Conservation (phyloP, 2,113 vertebrate genomes). For the Himantopus leucocephalus region DNA sequence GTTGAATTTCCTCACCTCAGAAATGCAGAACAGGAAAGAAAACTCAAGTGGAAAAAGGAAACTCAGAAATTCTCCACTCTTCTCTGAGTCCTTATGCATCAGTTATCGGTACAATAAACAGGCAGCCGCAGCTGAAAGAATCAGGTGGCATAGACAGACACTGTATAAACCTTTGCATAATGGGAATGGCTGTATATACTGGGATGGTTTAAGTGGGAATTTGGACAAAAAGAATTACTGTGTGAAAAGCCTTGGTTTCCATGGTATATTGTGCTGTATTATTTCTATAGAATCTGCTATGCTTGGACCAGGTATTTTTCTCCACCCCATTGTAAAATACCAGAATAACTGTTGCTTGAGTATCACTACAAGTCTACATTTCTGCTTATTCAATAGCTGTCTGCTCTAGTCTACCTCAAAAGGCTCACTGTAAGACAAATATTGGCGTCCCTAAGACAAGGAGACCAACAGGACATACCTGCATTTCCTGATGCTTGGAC, state of each 20-base stretch:
- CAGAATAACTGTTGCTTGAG: background rate
- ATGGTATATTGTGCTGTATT: background rate
- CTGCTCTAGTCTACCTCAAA: background rate
- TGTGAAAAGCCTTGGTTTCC: background rate
- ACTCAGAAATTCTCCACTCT: background rate
- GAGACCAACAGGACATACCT: background rate
- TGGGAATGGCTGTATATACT: background rate
- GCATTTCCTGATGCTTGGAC: background rate
- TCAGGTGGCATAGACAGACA: background rate
- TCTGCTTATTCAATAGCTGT: background rate
- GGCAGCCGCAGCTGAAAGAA: background rate
- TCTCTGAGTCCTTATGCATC: background rate
- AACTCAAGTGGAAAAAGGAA: background rate
- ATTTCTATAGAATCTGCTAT: background rate
- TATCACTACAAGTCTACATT: background rate
- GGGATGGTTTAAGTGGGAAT: background rate
- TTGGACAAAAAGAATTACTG: background rate
- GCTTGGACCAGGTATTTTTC: background rate
- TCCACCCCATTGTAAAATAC: background rate
- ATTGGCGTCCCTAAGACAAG: background rate
- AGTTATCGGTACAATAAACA: background rate
- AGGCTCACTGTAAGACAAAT: background rate
- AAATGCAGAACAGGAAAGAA: background rate
- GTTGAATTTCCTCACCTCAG: background rate
- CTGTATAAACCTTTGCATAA: background rate